Base-by-base conservation (phyloP, 37 sponge, comb jelly and placozoan genomes). In the Spongilla lacustris region DNA sequence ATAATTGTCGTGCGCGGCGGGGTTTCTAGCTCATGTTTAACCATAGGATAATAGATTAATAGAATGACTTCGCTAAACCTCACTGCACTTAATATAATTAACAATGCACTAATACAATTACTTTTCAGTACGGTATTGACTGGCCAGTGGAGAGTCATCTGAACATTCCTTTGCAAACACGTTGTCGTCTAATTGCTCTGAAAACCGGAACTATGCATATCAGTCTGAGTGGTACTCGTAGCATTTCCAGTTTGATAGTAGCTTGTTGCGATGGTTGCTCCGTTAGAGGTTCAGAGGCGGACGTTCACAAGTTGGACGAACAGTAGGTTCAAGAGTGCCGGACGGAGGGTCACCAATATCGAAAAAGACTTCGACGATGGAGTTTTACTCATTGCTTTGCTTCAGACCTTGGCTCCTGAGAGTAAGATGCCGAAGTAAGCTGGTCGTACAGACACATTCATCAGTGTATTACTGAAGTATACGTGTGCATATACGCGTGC, bases 301-400 rank as follows among this genome's bases (percentile, higher is more conserved):
- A 90, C 96, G 24, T 95, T 95, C 83, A 92, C 89, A 19, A 30
- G 33, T 74, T 21, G 31, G 74, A 30, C 34, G 29, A 21, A 74
- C 74, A 22, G 25, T 4, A 22, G 6, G 74, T 2, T 21, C 14
- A 74, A 74, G 74, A 74, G 31, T 31, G 31, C 31, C 22, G 74
- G 27, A 31, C 30, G 23, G 31, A 74, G 2, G 74, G 29, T 74
- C 22, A 74, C 79, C 17, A 86, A 94, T 58, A 74, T 97, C 25
- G 80, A 80, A 68, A 89, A 37, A 2, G 95, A 97, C 46, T 66
- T 97, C 31, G 91, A 85, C 31, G 93, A 89, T 86, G 98, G 98
- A 17, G 67, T 94, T 36, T 73, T 86, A 27, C 89, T 97, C 33
- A 87, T 95, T n/a, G 78, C 85, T 29, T 86, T 97, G 12, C 88